Conservation (phyloP, 2,797 vertebrate genomes). For the Loris lydekkerianus region DNA sequence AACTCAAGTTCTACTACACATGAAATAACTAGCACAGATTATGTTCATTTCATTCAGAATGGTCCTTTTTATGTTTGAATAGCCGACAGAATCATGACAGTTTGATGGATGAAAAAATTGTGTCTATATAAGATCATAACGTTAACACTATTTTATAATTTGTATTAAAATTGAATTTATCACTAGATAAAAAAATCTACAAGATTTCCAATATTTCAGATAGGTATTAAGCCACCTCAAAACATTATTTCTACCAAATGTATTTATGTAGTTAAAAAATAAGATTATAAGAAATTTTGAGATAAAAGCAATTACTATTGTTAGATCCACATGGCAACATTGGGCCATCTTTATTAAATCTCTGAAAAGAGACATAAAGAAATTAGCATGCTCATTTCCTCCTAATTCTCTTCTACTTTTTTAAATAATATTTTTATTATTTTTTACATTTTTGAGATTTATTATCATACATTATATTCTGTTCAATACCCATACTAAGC, state of each 20-base stretch:
- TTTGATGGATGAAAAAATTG: not conserved
- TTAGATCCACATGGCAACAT: not conserved
- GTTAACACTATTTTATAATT: not conserved
- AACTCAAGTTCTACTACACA: not conserved
- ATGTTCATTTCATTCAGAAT: constrained; percentile 23
- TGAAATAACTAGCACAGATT: not conserved
- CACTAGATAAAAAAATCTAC: not conserved
- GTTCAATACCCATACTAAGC: not conserved
- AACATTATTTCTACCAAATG: not conserved
- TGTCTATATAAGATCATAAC: not conserved
- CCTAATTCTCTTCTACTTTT: not conserved
- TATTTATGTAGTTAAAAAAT: constrained; percentile 22
- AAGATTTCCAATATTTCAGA: not conserved
- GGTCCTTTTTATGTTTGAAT: not conserved
- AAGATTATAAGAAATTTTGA: constrained; percentile 10
- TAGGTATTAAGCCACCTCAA: not conserved
- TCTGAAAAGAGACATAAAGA: constrained; percentile 38
- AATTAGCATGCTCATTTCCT: constrained; percentile 24
- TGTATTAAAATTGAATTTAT: not conserved
- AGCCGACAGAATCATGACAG: not conserved
- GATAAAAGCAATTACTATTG: constrained; percentile 2
- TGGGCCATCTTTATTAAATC: constrained; percentile 50
- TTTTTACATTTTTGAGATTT: constrained; percentile 20
- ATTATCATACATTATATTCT: not conserved
- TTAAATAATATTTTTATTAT: not conserved